phyloP scores from a whole-genome alignment of 2,888 invertebrate species.

The Stenichneumon culpator region DNA sequence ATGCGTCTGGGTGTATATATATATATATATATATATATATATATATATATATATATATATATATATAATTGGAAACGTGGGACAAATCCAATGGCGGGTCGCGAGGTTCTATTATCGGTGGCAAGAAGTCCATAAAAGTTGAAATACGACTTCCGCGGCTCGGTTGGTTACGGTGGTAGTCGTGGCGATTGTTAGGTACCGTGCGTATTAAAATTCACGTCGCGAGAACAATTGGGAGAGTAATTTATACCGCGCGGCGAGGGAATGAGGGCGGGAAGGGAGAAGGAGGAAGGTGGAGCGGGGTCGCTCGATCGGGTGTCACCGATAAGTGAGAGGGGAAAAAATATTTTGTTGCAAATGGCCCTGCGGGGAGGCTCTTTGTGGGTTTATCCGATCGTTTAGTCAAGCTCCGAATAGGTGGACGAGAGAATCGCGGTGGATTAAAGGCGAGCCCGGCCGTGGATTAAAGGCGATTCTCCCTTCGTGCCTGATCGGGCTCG shows the following conservation, averaged over 20 bases:
- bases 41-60: not conserved
- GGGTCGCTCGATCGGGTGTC: slow-evolving; percentile 5
- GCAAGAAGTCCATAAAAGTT: slow-evolving; percentile 68
- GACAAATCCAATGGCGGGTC: slow-evolving; percentile 56
- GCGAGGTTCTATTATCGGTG: slow-evolving; percentile 63
- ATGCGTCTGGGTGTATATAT: not conserved
- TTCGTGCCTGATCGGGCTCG: slow-evolving; percentile 25
- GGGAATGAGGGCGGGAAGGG: not conserved
- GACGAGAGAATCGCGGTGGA: not conserved
- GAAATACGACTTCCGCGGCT: slow-evolving; percentile 66
- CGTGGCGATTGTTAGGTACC: slow-evolving; percentile 7
- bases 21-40: not conserved
- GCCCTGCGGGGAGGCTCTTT: slow-evolving; percentile 3
- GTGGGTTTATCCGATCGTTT: slow-evolving; percentile 20
- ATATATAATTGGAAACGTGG: slow-evolving; percentile 42
- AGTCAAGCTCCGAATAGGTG: slow-evolving; percentile 7
- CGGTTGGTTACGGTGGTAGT: slow-evolving; percentile 8
- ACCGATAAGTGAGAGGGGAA: slow-evolving; percentile 8
- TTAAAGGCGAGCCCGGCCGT: slow-evolving; percentile 15
- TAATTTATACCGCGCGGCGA: slow-evolving; percentile 59
- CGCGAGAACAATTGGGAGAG: slow-evolving; percentile 63
- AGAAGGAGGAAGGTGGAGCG: not conserved
- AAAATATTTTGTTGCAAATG: slow-evolving; percentile 14
- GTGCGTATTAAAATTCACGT: slow-evolving; percentile 68
- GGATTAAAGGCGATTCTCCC: slow-evolving; percentile 14